phyloP scores from a whole-genome alignment of 2,113 vertebrate genomes.

The Chelonoidis abingdonii region DNA sequence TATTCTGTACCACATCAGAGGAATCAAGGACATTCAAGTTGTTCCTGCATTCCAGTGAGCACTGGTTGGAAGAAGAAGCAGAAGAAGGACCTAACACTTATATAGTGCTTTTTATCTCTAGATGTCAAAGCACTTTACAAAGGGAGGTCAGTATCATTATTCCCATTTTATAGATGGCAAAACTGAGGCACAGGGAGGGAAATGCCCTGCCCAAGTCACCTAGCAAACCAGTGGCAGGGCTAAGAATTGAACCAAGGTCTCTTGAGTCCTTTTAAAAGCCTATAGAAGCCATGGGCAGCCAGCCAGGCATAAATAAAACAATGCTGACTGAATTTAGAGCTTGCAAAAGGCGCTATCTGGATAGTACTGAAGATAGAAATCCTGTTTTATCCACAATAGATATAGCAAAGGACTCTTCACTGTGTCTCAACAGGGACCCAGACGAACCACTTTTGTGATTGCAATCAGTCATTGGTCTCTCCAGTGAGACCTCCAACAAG shows the following conservation, averaged over 20 bases:
- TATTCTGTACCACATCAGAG: neutral
- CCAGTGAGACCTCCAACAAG: neutral
- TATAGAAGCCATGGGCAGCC: neutral
- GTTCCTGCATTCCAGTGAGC: neutral
- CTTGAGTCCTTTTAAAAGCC: neutral
- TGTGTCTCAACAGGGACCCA: neutral
- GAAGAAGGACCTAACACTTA: neutral
- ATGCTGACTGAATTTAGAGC: neutral
- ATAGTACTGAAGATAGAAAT: neutral
- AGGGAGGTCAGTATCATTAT: neutral
- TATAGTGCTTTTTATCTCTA: neutral
- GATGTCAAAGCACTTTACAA: neutral
- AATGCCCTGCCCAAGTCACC: neutral
- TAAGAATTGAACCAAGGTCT: neutral
- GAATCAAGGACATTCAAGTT: neutral
- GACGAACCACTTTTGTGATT: neutral
- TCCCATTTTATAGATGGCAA: neutral
- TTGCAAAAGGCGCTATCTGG: neutral
- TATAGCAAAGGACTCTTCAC: neutral
- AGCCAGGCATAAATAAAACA: neutral
- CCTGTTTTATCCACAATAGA: neutral
- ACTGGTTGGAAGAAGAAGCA: neutral
- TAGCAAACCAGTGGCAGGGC: neutral
- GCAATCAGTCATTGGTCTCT: neutral
- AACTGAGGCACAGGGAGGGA: neutral